Evolutionary conservation across 1,140 invertebrate species (phyloP), one percentile per base, ranked within the genome.

Genomic region (Phocides pigmalion): DNA sequence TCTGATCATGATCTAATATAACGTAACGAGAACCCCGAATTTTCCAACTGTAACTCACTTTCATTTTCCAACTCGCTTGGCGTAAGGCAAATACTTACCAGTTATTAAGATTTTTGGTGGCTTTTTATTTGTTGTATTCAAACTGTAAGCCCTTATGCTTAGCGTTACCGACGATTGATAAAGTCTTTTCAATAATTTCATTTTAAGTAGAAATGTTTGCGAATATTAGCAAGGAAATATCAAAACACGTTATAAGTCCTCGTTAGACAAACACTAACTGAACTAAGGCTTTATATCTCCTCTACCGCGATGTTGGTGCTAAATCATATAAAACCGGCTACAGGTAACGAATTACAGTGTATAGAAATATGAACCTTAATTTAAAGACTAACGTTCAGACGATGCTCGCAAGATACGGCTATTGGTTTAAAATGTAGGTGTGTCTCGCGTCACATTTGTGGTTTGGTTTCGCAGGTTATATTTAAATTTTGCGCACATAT

Each of bases 61-160:
- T 47, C 20, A 47, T 47, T 47, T 47, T 47, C 44, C n/a, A 46
- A n/a, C 17, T 19, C 8, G 42, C 42, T 44, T n/a, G 17, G 42
- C 42, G 44, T 47, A 54, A 14, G 42, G 44, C 58, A 50, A 58
- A 44, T 61, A 82, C 89, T 82, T 70, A 93, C 92, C 92, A 41
- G 92, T 93, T 35, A 93, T 93, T 49, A 93, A 82, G 72, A 93
- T 91, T 82, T 92, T 93, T 46, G 92, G 92, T 0, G 91, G 87
- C 32, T 81, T 82, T 14, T 74, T 69, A 32, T 46, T 35, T 14
- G 64, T 12, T 39, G 50, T 39, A 37, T 69, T 70, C 16, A 67
- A 67, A 54, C 78, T 71, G 66, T 81, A 82, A 35, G 46, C 70
- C 59, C 80, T 76, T 25, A 78, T 58, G 68, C 67, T 80, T 12